Evolutionary conservation across 1,140 invertebrate genomes (phyloP), one percentile per base, ranked within the genome.

Genomic region (Diachasma alloeum): DNA sequence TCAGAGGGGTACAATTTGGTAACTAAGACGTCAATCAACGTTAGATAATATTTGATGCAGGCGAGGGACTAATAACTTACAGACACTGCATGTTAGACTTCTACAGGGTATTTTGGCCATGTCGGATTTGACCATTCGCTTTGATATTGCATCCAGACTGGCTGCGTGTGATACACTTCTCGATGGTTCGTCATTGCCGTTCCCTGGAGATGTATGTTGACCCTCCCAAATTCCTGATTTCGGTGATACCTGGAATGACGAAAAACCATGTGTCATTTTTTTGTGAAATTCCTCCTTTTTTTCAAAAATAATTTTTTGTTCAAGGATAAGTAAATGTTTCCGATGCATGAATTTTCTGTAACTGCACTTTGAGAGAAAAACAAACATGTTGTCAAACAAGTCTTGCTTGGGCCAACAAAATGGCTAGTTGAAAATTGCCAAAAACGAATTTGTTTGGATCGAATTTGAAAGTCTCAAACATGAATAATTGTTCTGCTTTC

Each of bases 91-190:
- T 67, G 91, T 91, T 63, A 92, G 90, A 82, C 90, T 90, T 73
- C 88, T 84, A 89, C 87, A 91, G n/a, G 87, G 88, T 48, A 80
- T 81, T 78, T 85, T 84, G 59, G 82, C 67, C 24, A 83, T 79
- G 72, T 87, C 87, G 87, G 80, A 85, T 85, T 88, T 90, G 74
- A 89, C 87, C 83, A 86, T 84, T 72, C 89, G 84, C 77, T 86
- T 88, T 36, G 91, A 91, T 77, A 92, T 92, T 42, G 91, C 90
- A 80, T 92, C 91, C 78, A 92, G 80, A 81, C 91, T 91, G 26
- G 91, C 90, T 8, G 91, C 91, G 72, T 92, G 91, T 10, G 91
- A 89, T 0, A 90, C 88, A 75, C 87, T 89, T 19, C 87, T 83
- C 9, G 87, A 89, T 0, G 87, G 85, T 11, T 86, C 86, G 15